Evolutionary conservation across 2,113 vertebrate genomes (phyloP).

Genomic region (Lepidiolamprologus cunningtoni): DNA sequence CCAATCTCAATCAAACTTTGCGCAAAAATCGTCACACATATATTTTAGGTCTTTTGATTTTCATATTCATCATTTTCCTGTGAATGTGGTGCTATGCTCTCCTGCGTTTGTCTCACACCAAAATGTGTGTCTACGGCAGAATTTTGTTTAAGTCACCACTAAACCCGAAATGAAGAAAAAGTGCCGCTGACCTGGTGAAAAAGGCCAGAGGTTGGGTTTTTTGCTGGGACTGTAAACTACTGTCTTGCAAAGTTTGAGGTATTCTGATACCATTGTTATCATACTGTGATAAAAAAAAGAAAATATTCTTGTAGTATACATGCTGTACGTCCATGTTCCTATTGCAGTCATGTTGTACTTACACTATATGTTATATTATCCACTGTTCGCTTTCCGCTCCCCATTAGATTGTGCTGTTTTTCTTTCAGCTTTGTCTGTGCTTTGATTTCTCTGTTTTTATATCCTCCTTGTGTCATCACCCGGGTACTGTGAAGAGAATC

Average conservation of each 20-base stretch:
- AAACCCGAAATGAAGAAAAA: not conserved
- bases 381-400: not conserved
- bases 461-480: not conserved
- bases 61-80: not conserved
- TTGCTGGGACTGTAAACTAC: not conserved
- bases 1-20: not conserved
- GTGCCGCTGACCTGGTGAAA: not conserved
- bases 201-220: not conserved
- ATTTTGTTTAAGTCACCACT: not conserved
- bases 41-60: not conserved
- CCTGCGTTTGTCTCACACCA: not conserved
- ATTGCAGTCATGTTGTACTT: not conserved
- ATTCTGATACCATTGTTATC: not conserved
- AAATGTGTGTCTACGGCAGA: not conserved
- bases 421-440: not conserved
- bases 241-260: not conserved
- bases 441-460: not conserved
- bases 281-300: not conserved
- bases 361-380: not conserved
- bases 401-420: not conserved
- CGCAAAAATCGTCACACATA: rapidly evolving
- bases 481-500: not conserved
- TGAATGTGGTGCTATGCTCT: not conserved
- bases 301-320: not conserved
- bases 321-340: not conserved